These are phyloP conservation scores for Drosophila asahinai DNA, from an alignment of 1,140 invertebrate genomes.

Conservation along the genomic window DNA sequence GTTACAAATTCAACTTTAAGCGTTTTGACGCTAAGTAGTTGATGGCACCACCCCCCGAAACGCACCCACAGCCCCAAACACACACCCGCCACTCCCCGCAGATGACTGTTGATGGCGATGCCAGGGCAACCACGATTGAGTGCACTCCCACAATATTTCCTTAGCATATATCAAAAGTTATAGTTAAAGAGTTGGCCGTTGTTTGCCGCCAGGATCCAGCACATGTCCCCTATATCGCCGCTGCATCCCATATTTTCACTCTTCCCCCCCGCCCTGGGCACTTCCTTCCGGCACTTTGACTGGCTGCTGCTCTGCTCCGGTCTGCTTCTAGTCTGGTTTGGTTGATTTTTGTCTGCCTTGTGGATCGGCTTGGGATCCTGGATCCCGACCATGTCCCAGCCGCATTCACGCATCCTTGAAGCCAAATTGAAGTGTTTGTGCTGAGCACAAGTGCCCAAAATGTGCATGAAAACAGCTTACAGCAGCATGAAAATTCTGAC, in stretches of 20 bases:
- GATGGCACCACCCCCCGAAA: constrained; percentile 41
- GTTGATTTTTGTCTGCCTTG: constrained; percentile 59
- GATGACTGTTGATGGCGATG: constrained; percentile 24
- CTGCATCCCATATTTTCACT: constrained; percentile 1
- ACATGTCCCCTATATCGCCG: constrained; percentile 33
- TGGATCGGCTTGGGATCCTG: constrained; percentile 23
- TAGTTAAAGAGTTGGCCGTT: constrained; percentile 79
- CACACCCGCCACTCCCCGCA: background rate
- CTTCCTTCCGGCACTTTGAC: constrained; percentile 76
- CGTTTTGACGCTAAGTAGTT: constrained; percentile 83
- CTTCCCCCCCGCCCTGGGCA: constrained; percentile 20
- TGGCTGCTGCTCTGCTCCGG: constrained; percentile 1
- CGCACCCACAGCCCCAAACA: background rate
- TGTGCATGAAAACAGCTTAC: constrained; percentile 81
- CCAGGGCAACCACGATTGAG: constrained; percentile 70
- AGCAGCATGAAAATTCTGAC: constrained; percentile 77
- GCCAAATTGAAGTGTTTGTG: constrained; percentile 81
- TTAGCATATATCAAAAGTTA: constrained; percentile 83
- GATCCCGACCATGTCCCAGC: constrained; percentile 13
- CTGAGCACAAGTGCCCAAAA: constrained; percentile 76
- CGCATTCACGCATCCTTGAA: constrained; percentile 66
- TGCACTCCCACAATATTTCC: constrained; percentile 78
- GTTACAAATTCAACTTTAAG: constrained; percentile 83
- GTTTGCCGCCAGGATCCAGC: constrained; percentile 34
- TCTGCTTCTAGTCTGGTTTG: constrained; percentile 24